These are phyloP conservation scores for Mylabris phalerata DNA, from an alignment of 1,140 invertebrate genomes.

Conservation along the genomic window DNA sequence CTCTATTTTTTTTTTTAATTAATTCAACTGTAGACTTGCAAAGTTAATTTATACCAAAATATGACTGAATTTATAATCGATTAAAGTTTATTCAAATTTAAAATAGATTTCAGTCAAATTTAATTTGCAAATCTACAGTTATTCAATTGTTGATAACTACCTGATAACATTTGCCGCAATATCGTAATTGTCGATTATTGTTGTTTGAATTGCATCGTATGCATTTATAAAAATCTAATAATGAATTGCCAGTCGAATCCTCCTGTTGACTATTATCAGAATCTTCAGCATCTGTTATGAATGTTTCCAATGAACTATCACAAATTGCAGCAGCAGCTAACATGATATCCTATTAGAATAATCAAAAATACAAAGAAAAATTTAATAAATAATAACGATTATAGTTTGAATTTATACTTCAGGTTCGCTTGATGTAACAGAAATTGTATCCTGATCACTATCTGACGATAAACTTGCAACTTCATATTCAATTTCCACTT, in stretches of 20 bases:
- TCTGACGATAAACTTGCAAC: constrained; percentile 32
- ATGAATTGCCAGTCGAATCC: constrained; percentile 48
- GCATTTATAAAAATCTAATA: constrained; percentile 55
- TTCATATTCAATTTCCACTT: constrained; percentile 36
- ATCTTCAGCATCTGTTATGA: constrained; percentile 44
- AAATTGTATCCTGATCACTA: constrained; percentile 12
- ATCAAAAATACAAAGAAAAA: neutral
- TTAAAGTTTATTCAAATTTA: too few relatives aligned
- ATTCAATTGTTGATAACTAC: constrained; percentile 33
- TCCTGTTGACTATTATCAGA: constrained; percentile 46
- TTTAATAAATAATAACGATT: too few relatives aligned
- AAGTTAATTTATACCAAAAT: neutral
- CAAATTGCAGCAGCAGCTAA: constrained; percentile 28
- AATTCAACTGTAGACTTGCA: constrained; percentile 9
- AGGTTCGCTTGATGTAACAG: constrained; percentile 28
- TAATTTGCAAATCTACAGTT: constrained; percentile 21
- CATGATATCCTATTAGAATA: constrained; percentile 21
- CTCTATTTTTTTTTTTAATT: constrained; percentile 10
- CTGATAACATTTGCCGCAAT: constrained; percentile 62
- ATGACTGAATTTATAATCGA: too few relatives aligned
- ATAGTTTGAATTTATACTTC: constrained; percentile 18
- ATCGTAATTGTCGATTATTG: constrained; percentile 56
- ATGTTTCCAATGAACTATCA: constrained; percentile 32
- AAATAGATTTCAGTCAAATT: neutral
- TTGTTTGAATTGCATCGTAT: constrained; percentile 53